These are phyloP conservation scores for Andrena hattorfiana DNA, from an alignment of 2,888 invertebrate species.

Conservation along the genomic window DNA sequence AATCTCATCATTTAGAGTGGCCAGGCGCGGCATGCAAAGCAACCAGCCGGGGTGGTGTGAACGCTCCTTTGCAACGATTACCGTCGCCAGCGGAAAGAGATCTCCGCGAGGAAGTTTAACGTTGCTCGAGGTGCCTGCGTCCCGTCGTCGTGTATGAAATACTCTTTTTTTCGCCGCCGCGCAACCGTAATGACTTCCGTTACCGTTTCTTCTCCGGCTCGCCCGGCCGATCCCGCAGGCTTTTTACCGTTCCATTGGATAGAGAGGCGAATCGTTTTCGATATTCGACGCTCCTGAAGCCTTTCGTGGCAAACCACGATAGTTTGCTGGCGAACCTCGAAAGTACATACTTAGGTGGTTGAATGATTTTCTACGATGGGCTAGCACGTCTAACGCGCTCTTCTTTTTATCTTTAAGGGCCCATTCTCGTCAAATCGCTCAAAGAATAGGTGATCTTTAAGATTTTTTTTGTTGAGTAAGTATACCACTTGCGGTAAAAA, in stretches of 20 bases:
- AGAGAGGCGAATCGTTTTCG: constrained; percentile 10
- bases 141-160: not conserved
- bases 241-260: not conserved
- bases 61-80: constrained; percentile 34
- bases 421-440: too few species aligned
- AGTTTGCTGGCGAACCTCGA: not conserved
- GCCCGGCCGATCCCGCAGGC: not conserved
- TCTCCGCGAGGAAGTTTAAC: not conserved
- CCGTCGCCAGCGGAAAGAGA: not conserved
- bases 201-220: constrained; percentile 7
- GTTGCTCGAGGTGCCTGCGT: not conserved
- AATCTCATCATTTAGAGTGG: constrained; percentile 84
- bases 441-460: too few species aligned
- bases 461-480: too few species aligned
- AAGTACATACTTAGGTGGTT: too few species aligned
- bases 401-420: too few species aligned
- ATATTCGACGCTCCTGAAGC: not conserved
- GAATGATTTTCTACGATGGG: too few species aligned
- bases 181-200: constrained; percentile 18
- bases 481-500: too few species aligned
- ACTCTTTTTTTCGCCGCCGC: constrained; percentile 6
- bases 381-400: too few species aligned
- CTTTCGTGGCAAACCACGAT: not conserved
- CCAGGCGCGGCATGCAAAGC: constrained; percentile 60
- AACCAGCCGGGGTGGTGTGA: constrained; percentile 36